These are phyloP conservation scores for Brenthis daphne DNA, from an alignment of 2,888 invertebrate genomes.

Conservation along the genomic window DNA sequence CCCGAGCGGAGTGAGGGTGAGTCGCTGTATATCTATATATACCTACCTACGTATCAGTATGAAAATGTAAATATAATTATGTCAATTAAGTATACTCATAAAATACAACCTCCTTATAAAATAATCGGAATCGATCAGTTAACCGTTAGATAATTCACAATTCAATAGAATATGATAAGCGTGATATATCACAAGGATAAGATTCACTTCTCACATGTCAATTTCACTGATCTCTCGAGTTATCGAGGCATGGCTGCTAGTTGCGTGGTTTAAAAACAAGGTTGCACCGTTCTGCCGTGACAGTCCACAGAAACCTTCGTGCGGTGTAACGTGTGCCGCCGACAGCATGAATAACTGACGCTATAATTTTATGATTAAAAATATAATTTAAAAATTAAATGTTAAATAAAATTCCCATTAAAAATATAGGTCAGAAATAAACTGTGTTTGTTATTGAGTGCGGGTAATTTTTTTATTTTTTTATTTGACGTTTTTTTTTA, in stretches of 20 bases:
- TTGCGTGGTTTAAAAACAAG: constrained; percentile 73
- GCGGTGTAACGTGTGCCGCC: constrained; percentile 47
- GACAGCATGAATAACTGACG: constrained; percentile 58
- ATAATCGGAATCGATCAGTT: neutral
- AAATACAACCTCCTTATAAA: neutral
- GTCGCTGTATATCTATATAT: too few relatives aligned
- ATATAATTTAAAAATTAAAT: constrained; percentile 35
- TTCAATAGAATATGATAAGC: constrained; percentile 20
- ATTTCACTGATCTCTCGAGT: constrained; percentile 54
- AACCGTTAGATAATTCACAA: neutral
- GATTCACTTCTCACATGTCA: constrained; percentile 50
- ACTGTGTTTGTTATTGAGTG: constrained; percentile 36
- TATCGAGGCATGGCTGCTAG: constrained; percentile 46
- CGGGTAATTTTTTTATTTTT: constrained; percentile 12
- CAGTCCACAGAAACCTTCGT: constrained; percentile 71
- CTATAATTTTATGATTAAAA: constrained; percentile 46
- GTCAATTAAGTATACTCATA: neutral
- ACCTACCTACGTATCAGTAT: neutral
- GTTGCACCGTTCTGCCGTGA: constrained; percentile 58
- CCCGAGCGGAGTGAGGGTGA: too few relatives aligned
- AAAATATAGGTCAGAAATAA: constrained; percentile 57
- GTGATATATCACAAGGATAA: constrained; percentile 37
- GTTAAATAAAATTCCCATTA: constrained; percentile 47
- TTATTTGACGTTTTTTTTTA: constrained; percentile 47
- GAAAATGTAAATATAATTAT: neutral